Evolutionary conservation across 2,113 vertebrate genomes (phyloP).

Genomic region (Promerops cafer): DNA sequence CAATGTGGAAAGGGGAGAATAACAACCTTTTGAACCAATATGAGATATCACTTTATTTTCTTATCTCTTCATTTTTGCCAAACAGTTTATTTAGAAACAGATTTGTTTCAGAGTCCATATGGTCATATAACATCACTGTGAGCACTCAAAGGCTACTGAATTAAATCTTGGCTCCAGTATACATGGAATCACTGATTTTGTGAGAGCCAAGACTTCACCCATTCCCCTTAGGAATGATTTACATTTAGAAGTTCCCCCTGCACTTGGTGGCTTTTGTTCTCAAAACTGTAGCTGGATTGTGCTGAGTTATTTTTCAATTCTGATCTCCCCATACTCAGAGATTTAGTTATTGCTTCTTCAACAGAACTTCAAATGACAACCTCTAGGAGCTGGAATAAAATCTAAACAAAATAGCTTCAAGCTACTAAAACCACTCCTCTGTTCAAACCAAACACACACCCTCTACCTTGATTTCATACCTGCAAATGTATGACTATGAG

Average conservation of each 20-base stretch:
- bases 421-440: neutral
- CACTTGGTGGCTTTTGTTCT: neutral
- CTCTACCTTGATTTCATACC: constrained; percentile 28
- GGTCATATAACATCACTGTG: neutral
- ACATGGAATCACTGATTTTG: neutral
- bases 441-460: neutral
- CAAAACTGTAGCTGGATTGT: neutral
- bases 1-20: neutral
- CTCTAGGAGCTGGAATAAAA: neutral
- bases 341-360: neutral
- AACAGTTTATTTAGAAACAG: neutral
- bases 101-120: neutral
- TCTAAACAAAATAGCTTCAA: neutral
- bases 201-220: neutral
- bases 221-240: neutral
- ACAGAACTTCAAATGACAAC: neutral
- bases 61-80: neutral
- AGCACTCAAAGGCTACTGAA: neutral
- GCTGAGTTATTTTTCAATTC: neutral
- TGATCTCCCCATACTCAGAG: neutral
- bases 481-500: neutral
- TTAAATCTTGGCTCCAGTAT: neutral
- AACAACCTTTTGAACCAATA: neutral
- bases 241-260: neutral
- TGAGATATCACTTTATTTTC: neutral